Conservation (phyloP, 2,113 vertebrate species). For the Coreoperca whiteheadi region DNA sequence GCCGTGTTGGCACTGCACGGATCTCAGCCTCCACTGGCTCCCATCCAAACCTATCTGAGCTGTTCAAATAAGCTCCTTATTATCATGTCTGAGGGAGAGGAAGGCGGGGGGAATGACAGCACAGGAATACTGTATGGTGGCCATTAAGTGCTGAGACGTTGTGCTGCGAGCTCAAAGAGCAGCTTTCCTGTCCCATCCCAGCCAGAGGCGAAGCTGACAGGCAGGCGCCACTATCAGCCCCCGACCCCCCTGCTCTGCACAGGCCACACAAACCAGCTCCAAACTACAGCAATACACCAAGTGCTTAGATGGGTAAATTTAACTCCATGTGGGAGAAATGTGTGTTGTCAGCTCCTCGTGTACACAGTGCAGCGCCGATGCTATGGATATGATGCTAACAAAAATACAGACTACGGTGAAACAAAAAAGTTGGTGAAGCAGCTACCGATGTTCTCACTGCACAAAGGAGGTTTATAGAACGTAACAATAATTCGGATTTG, state of each 20-base stretch:
- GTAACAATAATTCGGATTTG: too few species aligned
- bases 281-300: neutral
- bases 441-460: too few species aligned
- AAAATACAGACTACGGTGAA: neutral
- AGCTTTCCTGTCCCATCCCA: neutral
- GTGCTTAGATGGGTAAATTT: neutral
- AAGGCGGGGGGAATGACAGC: constrained; percentile 3
- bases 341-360: neutral
- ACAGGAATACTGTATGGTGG: neutral
- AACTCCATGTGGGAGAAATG: neutral
- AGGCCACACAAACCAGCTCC: neutral
- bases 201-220: neutral
- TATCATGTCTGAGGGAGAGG: constrained; percentile 27
- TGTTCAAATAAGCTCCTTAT: constrained; percentile 56
- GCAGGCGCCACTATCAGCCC: neutral
- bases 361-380: neutral
- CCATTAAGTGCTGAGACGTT: constrained; percentile 1
- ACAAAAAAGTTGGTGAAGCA: neutral
- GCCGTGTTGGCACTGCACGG: constrained; percentile 24
- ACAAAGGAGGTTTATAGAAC: too few species aligned
- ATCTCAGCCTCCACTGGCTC: constrained; percentile 25
- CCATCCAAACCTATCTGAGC: constrained; percentile 27
- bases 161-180: neutral
- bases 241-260: neutral
- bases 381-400: too few species aligned